phyloP scores from a whole-genome alignment of 2,888 invertebrate species.

The Plutella xylostella region DNA sequence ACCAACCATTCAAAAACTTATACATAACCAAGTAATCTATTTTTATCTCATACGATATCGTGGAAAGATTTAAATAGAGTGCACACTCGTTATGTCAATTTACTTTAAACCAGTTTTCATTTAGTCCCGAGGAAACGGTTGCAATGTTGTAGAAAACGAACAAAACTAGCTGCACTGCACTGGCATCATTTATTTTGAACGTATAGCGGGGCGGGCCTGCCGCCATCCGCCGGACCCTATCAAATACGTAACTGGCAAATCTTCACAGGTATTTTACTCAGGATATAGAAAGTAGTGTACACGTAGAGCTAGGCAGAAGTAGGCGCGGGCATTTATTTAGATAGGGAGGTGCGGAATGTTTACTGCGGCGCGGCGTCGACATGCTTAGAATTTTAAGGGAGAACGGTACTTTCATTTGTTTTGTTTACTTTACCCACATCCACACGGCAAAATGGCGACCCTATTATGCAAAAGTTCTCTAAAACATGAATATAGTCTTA shows the following conservation, averaged over 20 bases:
- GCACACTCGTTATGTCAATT: constrained; percentile 3
- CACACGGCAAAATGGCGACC: too few species aligned
- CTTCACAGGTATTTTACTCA: constrained; percentile 2
- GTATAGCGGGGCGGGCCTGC: constrained; percentile 1
- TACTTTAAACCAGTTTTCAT: constrained; percentile 7
- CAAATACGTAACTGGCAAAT: constrained; percentile 4
- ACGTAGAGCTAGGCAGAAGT: background rate
- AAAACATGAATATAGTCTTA: too few species aligned
- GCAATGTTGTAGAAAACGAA: constrained; percentile 9
- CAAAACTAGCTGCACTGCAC: constrained; percentile 1
- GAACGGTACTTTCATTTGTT: too few species aligned
- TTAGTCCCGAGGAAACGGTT: constrained; percentile 4
- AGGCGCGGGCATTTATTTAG: too few species aligned
- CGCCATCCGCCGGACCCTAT: background rate
- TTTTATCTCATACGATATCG: background rate
- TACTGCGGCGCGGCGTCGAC: too few species aligned
- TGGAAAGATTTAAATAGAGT: too few species aligned
- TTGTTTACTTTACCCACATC: too few species aligned
- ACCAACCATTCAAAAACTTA: too few species aligned
- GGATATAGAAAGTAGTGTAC: constrained; percentile 4
- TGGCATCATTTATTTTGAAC: constrained; percentile 7
- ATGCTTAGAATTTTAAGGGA: too few species aligned
- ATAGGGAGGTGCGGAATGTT: too few species aligned
- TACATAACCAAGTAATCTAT: too few species aligned
- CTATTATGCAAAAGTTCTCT: too few species aligned